Base-by-base conservation (phyloP, 1,140 invertebrate genomes). In the Marisa cornuarietis region DNA sequence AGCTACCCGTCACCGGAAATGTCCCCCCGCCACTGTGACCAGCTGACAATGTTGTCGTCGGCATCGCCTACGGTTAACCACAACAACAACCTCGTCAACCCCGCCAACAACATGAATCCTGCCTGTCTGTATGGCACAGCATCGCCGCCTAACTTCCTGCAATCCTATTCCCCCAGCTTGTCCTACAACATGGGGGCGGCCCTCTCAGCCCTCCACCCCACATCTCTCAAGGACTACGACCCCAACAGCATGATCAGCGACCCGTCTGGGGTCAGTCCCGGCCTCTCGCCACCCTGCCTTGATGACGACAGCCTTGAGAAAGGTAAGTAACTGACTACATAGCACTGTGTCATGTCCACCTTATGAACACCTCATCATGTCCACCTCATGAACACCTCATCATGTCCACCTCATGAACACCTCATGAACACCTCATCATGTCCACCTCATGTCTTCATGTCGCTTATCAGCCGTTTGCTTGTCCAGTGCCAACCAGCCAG, bases 101-200 rank as follows among this genome's bases (percentile, higher is more conserved):
- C 54, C 11, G 54, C 65, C 31, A 72, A 54, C 54, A 78, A 61
- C 54, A 58, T 58, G 54, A 83, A 83, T 52, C 81, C 81, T 13
- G 80, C 83, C 18, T 84, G 83, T 77, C 78, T 84, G 20, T 84
- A 84, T 31, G 83, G 83, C 52, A 83, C 73, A n/a, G 75, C 51
- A 14, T 76, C 81, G 31, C 83, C 81, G 22, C 79, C 79, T 4
- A 81, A 82, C 71, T 79, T 79, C 68, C 82, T 78, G 31, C 69
- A 83, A 31, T 81, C 83, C 6, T 83, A 79, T 24, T 61, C 77
- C n/a, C 68, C 76, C 22, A 66, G 79, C 14, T 68, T 68, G 26
- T 63, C 82, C 20, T 71, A 71, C 61, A 71, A 61, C 52, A 49
- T 66, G 72, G 65, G 52, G 54, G 71, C n/a, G 61, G 20, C 52